Evolutionary conservation across 2,797 vertebrate genomes (phyloP).

Genomic region (Anabacerthia variegaticeps): DNA sequence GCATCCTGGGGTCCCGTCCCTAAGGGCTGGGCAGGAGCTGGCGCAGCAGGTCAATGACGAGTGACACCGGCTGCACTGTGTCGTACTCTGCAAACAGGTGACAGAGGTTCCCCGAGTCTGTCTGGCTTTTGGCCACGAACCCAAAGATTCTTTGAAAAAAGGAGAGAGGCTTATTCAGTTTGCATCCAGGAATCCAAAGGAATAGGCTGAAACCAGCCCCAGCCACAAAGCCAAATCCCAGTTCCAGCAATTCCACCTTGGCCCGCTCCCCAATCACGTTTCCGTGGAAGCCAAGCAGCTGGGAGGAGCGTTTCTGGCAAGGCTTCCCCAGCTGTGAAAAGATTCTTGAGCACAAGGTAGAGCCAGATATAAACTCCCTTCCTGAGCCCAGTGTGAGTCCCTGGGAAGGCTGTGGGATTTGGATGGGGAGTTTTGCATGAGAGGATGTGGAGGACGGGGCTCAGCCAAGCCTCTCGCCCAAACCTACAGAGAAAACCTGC

Average conservation of each 20-base stretch:
- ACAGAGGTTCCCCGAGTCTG: slow-evolving; percentile 85
- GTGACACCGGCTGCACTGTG: slow-evolving; percentile 75
- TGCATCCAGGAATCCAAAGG: background rate
- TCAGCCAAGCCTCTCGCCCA: background rate
- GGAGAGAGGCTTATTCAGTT: background rate
- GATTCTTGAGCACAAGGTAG: slow-evolving; percentile 26
- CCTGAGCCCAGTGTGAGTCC: background rate
- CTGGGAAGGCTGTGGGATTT: background rate
- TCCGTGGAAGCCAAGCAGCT: slow-evolving; percentile 17
- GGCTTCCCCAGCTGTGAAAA: background rate
- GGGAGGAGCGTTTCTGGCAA: slow-evolving; percentile 41
- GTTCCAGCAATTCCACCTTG: background rate
- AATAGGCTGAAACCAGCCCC: background rate
- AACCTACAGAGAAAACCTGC: background rate
- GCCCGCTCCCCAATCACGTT: background rate
- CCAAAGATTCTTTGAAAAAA: slow-evolving; percentile 85
- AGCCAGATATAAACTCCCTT: slow-evolving; percentile 17
- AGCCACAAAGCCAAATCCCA: background rate
- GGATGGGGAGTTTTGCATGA: fast-evolving
- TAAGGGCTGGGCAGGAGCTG: slow-evolving; percentile 66
- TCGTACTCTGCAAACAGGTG: slow-evolving; percentile 91
- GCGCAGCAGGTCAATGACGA: slow-evolving; percentile 75
- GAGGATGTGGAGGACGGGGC: background rate
- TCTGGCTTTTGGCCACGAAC: slow-evolving; percentile 86
- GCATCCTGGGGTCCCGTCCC: background rate